Evolutionary conservation across 1,140 invertebrate species (phyloP).

Genomic region (Aphis gossypii): DNA sequence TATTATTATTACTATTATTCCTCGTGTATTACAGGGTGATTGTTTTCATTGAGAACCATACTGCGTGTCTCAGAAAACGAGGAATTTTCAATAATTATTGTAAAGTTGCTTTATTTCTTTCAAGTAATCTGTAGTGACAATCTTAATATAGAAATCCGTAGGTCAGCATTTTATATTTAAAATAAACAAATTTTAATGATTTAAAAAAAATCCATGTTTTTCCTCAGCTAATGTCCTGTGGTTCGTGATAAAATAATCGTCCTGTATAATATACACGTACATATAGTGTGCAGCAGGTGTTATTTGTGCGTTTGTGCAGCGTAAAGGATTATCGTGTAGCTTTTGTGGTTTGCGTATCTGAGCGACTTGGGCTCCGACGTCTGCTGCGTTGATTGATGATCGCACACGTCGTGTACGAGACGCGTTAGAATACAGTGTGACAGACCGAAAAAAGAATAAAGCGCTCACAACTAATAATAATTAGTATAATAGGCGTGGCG

Average conservation of each 20-base stretch:
- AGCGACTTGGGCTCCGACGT: background rate
- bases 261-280: background rate
- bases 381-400: background rate
- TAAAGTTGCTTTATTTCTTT: background rate
- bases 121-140: background rate
- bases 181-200: rapidly evolving
- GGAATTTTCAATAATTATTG: background rate
- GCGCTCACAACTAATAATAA: background rate
- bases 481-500: background rate
- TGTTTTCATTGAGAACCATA: background rate
- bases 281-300: background rate
- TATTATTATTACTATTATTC: background rate
- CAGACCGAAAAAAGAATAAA: slow-evolving; percentile 1
- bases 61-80: background rate
- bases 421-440: background rate
- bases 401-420: background rate
- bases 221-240: background rate
- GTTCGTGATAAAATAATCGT: background rate
- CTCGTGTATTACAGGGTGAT: background rate
- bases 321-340: background rate
- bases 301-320: slow-evolving; percentile 4
- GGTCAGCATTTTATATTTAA: background rate
- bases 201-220: background rate
- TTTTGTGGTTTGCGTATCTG: background rate
- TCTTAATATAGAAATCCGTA: background rate